A percentile compares a stretch with the other conserved stretches of the same genome.
Conservation (phyloP, 1,140 invertebrate genomes). For the Gryllus bimaculatus region DNA sequence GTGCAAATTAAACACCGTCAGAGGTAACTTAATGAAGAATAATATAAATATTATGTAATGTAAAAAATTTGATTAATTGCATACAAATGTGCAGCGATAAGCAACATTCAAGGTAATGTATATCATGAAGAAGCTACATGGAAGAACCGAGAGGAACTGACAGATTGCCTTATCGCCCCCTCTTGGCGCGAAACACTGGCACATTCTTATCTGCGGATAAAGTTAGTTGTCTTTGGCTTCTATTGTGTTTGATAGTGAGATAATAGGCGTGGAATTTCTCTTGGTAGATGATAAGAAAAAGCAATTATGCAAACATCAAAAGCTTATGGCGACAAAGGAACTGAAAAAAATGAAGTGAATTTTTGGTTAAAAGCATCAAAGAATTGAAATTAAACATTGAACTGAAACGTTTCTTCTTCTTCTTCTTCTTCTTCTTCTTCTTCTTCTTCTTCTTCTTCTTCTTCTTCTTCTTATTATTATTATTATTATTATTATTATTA, state of each 20-base stretch:
- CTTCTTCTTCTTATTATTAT: no score
- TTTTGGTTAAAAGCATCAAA: background rate
- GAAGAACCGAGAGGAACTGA: no score
- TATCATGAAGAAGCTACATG: no score
- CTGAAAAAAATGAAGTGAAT: background rate
- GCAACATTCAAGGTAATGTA: no score
- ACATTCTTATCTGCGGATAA: background rate
- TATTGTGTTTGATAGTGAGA: background rate
- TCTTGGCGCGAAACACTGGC: background rate
- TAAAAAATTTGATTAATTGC: no score
- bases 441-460: no score
- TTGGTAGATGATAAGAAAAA: background rate
- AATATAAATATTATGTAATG: no score
- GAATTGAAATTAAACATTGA: background rate
- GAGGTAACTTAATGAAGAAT: no score
- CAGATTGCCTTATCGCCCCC: no score
- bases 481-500: no score
- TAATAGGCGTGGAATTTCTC: background rate
- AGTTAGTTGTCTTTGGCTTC: background rate
- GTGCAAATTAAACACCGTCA: no score
- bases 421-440: accelerated
- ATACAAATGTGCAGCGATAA: no score
- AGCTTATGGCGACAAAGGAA: background rate
- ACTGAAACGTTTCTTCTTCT: background rate
- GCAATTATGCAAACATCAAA: background rate